phyloP scores from a whole-genome alignment of 1,140 invertebrate genomes.

The Solenopsis invicta region DNA sequence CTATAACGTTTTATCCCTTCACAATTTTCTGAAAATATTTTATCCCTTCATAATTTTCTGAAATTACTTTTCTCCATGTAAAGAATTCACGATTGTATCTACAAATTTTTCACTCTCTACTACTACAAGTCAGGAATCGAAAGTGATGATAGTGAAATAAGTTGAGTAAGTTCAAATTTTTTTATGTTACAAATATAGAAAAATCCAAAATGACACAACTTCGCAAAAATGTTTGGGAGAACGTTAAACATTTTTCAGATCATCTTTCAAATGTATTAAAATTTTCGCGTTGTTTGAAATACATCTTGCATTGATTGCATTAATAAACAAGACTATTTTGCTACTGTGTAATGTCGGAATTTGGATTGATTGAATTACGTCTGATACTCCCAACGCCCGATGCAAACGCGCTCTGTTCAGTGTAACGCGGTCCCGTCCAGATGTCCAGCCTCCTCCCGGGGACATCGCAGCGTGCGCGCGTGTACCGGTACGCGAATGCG shows the following conservation, averaged over 20 bases:
- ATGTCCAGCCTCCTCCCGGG: slow-evolving; percentile 23
- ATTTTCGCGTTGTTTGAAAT: not conserved
- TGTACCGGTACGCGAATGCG: slow-evolving; percentile 32
- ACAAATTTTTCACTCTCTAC: not conserved
- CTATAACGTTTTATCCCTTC: too few relatives aligned
- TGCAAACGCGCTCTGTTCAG: not conserved
- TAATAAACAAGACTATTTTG: not conserved
- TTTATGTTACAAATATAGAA: not conserved
- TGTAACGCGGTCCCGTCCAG: not conserved
- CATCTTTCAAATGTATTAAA: not conserved
- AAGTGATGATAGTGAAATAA: not conserved
- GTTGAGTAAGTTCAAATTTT: not conserved
- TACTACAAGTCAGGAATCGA: not conserved
- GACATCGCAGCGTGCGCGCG: slow-evolving; percentile 17
- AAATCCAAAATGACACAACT: not conserved
- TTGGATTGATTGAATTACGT: not conserved
- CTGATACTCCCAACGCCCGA: not conserved
- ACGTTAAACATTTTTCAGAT: not conserved
- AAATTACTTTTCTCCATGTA: slow-evolving; percentile 9
- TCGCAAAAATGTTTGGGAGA: not conserved
- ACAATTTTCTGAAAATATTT: too few relatives aligned
- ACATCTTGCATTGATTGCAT: not conserved
- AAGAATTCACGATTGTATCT: slow-evolving; percentile 20
- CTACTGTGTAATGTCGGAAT: not conserved
- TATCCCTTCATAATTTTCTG: not conserved